A percentile compares a stretch with the other conserved stretches of the same genome.
Evolutionary conservation across 2,888 invertebrate genomes (phyloP).

Genomic region (Sinhomidia bicolor): DNA sequence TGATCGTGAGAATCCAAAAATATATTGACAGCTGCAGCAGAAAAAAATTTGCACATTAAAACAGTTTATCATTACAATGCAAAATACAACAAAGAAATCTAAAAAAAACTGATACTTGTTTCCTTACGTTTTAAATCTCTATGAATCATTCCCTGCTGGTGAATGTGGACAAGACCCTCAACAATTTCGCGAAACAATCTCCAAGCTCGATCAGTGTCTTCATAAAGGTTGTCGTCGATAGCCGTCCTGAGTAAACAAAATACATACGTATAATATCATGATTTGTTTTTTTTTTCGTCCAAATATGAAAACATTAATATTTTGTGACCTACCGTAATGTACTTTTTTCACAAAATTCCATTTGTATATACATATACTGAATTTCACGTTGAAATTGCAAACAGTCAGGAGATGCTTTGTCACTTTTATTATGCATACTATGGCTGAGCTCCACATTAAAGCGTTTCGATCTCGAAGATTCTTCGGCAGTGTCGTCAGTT

Average conservation of each 20-base stretch:
- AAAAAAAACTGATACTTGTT: not conserved
- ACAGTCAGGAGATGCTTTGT: not conserved
- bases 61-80: not conserved
- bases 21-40: constrained; percentile 87
- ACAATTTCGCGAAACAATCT: constrained; percentile 96
- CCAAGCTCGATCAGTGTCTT: constrained; percentile 92
- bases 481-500: constrained; percentile 65
- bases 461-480: constrained; percentile 38
- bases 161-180: constrained; percentile 94
- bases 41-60: not conserved
- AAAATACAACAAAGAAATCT: not conserved
- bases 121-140: constrained; percentile 76
- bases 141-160: constrained; percentile 88
- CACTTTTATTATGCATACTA: not conserved
- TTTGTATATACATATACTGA: constrained; percentile 95
- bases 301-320: too few relatives aligned
- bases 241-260: constrained; percentile 85
- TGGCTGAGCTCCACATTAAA: constrained; percentile 25
- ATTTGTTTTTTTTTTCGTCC: too few relatives aligned
- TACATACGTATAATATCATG: too few relatives aligned
- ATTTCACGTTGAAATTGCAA: constrained; percentile 81
- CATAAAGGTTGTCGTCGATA: constrained; percentile 90
- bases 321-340: constrained; percentile 86
- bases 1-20: constrained; percentile 97
- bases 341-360: constrained; percentile 99